A percentile compares a stretch with the other conserved stretches of the same genome.
These are phyloP conservation scores for Quadroppia sp. DNA, from an alignment of 2,888 invertebrate genomes.

Conservation along the genomic window DNA sequence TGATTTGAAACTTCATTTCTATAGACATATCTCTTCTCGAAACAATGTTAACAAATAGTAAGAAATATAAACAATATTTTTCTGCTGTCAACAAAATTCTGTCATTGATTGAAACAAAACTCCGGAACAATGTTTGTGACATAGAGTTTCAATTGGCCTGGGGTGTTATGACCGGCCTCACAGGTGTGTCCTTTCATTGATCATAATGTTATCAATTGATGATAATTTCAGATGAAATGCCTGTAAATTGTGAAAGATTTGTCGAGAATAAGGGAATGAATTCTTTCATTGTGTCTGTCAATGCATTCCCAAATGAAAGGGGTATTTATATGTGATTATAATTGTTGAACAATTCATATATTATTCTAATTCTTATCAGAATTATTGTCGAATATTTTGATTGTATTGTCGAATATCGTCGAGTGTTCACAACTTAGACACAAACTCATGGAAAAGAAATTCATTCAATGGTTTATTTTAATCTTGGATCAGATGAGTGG, in stretches of 20 bases:
- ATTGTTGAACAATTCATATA: background rate
- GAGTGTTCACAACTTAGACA: conserved; percentile 79
- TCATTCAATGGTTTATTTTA: conserved; percentile 63
- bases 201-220: background rate
- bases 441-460: conserved; percentile 76
- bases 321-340: conserved; percentile 36
- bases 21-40: too few relatives aligned
- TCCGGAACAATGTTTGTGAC: conserved; percentile 73
- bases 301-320: conserved; percentile 37
- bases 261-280: conserved; percentile 82
- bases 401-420: conserved; percentile 83
- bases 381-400: conserved; percentile 95
- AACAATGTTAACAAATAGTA: too few relatives aligned
- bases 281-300: conserved; percentile 77
- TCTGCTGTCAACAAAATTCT: conserved; percentile 87
- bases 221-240: conserved; percentile 71
- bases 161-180: conserved; percentile 97
- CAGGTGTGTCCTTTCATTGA: conserved; percentile 46
- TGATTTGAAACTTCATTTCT: too few relatives aligned
- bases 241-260: conserved; percentile 86
- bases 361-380: background rate
- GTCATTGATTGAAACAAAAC: conserved; percentile 73
- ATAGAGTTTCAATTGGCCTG: conserved; percentile 96
- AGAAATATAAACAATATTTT: too few relatives aligned
- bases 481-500: conserved; percentile 79